These are phyloP conservation scores for Geopemphigus sp. DNA, from an alignment of 1,140 invertebrate genomes.

Conservation along the genomic window DNA sequence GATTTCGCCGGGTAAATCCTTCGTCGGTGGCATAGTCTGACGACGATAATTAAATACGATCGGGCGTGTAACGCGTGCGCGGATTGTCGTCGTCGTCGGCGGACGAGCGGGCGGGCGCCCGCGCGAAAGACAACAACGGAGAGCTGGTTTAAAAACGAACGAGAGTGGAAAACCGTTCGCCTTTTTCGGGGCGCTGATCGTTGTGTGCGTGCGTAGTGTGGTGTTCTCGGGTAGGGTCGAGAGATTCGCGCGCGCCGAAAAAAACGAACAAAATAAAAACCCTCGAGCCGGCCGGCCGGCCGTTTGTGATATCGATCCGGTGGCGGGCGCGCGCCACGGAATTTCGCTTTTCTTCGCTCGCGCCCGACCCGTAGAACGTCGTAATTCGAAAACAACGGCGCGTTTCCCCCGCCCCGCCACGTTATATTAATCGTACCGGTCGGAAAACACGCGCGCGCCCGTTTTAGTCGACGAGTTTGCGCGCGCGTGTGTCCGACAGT, in stretches of 20 bases:
- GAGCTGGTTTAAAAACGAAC: too few relatives aligned
- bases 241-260: neutral
- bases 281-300: neutral
- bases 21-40: neutral
- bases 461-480: too few relatives aligned
- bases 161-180: neutral
- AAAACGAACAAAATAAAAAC: neutral
- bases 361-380: neutral
- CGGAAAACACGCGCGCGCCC: too few relatives aligned
- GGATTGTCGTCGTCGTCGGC: too few relatives aligned
- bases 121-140: too few relatives aligned
- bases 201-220: neutral
- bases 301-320: constrained; percentile 5
- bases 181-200: neutral
- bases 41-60: neutral
- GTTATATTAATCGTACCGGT: too few relatives aligned
- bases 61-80: too few relatives aligned
- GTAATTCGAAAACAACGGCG: too few relatives aligned
- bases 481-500: too few relatives aligned
- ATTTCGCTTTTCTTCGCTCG: neutral
- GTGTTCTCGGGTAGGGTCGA: constrained; percentile 6
- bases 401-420: too few relatives aligned
- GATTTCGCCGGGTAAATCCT: neutral
- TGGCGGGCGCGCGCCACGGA: neutral
- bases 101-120: too few relatives aligned